Evolutionary conservation across 2,888 invertebrate genomes (phyloP).

Genomic region (Urechis unicinctus): DNA sequence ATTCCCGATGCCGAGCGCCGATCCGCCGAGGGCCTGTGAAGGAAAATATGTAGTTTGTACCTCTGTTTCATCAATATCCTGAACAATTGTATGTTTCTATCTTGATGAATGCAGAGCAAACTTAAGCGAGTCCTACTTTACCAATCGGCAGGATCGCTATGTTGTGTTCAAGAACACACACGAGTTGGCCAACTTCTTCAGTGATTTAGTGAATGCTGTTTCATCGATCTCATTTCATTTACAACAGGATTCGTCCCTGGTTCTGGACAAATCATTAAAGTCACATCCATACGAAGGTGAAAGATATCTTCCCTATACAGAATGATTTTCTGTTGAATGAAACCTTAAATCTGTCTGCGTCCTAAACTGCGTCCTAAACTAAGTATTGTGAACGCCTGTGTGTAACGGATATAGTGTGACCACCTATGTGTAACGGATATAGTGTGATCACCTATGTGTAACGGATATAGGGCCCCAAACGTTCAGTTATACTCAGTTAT

Average conservation of each 20-base stretch:
- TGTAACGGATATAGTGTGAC: neutral
- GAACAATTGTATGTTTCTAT: neutral
- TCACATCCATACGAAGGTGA: slow-evolving; percentile 62
- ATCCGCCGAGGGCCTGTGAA: too few relatives aligned
- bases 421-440: too few relatives aligned
- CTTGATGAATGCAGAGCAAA: slow-evolving; percentile 66
- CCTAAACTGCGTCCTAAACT: too few relatives aligned
- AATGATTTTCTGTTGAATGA: neutral
- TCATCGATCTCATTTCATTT: slow-evolving; percentile 61
- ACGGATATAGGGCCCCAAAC: too few relatives aligned
- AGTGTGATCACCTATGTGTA: too few relatives aligned
- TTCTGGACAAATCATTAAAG: slow-evolving; percentile 55
- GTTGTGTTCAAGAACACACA: slow-evolving; percentile 74
- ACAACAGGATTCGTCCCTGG: slow-evolving; percentile 38
- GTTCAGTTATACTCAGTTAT: too few relatives aligned
- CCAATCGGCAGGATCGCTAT: slow-evolving; percentile 93
- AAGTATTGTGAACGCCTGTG: too few relatives aligned
- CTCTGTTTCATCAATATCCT: neutral
- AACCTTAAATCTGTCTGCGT: too few relatives aligned
- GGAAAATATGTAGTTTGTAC: neutral
- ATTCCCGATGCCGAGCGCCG: too few relatives aligned
- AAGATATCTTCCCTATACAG: too few relatives aligned
- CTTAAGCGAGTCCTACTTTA: slow-evolving; percentile 94
- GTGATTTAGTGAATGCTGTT: slow-evolving; percentile 66
- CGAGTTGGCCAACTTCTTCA: slow-evolving; percentile 75